Evolutionary conservation across 2,113 vertebrate species (phyloP).

Genomic region (Stegastes partitus): DNA sequence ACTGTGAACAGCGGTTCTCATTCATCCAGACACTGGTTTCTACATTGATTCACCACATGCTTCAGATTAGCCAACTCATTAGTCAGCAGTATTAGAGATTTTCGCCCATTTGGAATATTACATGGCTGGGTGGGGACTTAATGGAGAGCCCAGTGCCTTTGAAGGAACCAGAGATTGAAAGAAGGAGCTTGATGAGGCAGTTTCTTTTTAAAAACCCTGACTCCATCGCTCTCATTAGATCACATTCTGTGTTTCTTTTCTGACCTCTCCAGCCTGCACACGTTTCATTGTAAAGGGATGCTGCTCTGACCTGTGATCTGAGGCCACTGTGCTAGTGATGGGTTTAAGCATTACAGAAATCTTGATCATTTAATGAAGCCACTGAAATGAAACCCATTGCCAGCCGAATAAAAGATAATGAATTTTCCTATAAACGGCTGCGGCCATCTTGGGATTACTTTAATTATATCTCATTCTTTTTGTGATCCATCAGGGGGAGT

Average conservation of each 20-base stretch:
- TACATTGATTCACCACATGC: slow-evolving; percentile 52
- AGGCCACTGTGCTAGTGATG: neutral
- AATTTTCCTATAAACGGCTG: slow-evolving; percentile 64
- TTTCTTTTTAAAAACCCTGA: neutral
- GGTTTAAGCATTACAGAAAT: neutral
- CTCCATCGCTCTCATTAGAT: neutral
- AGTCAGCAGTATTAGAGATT: slow-evolving; percentile 53
- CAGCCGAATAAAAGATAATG: slow-evolving; percentile 52
- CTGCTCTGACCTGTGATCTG: neutral
- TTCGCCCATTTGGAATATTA: slow-evolving; percentile 38
- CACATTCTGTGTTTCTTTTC: neutral
- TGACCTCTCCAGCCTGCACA: neutral
- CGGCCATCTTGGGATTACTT: slow-evolving; percentile 66
- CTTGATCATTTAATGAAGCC: slow-evolving; percentile 11
- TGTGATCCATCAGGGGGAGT: slow-evolving; percentile 17
- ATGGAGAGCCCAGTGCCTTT: slow-evolving; percentile 17
- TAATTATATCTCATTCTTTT: slow-evolving; percentile 67
- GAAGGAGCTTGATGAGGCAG: slow-evolving; percentile 7
- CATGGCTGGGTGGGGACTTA: slow-evolving; percentile 10
- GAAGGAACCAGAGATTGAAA: slow-evolving; percentile 6
- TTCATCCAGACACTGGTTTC: slow-evolving; percentile 57
- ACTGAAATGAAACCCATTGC: slow-evolving; percentile 31
- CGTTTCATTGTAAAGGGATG: neutral
- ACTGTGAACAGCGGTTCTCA: slow-evolving; percentile 31
- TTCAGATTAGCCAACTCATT: slow-evolving; percentile 67